Evolutionary conservation across 1,140 invertebrate genomes (phyloP), one percentile per base, ranked within the genome.

Genomic region (Drosophila carrolli): DNA sequence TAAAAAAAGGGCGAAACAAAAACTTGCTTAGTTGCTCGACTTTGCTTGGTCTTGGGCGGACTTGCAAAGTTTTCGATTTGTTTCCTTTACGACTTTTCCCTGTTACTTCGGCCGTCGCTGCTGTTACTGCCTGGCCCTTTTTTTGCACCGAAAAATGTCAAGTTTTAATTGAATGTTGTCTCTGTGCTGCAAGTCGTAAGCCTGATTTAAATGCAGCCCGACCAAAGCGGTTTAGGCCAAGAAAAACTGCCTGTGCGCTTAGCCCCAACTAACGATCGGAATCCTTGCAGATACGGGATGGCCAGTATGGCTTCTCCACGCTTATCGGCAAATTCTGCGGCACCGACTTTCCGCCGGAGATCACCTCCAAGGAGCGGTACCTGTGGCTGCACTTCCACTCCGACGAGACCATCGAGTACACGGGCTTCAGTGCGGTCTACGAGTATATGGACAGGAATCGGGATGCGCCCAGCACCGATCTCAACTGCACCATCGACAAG

Each of bases 381-480:
- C 94, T 98, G 27, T 98, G 97, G 97, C 93, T 98, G 11, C 94
- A 95, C 48, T 98, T 98, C 93, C 94, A 95, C 57, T 97, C 96
- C 1, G 97, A 98, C 81, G 96, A 96, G 60, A 96, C 95, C 78
- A 97, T 98, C 70, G 95, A 97, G 91, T 96, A 96, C 81, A 93
- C 93, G 14, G 97, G 97, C 2, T 98, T 98, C 92, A 95, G 94
- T 73, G 97, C 96, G 3, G 95, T 97, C 1, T 97, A 96, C 91
- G 94, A 93, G 53, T 95, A 94, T 90, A 92, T 96, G 41, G 93
- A 94, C 6, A 93, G 94, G 60, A 94, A 94, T n/a, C 93, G 93
- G 40, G 84, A 93, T 48, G 89, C 85, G 6, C 82, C 90, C 27
- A 90, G 84, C 58, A 92, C 88, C 5, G 92, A 92, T 55, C 77